Conservation (phyloP, 2,113 vertebrate species). For the Ailurus styani region DNA sequence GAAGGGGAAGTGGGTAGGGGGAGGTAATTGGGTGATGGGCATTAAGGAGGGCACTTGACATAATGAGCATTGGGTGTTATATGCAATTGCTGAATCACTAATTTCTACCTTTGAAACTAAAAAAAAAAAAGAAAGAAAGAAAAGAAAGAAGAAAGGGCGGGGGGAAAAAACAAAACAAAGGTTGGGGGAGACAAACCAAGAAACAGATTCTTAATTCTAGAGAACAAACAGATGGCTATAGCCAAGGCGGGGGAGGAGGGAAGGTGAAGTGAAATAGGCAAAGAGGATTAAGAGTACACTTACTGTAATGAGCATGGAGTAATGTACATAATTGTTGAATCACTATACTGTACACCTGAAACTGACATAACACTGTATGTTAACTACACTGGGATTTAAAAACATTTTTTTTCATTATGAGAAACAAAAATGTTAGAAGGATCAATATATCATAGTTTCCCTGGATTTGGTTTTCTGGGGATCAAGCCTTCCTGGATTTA, state of each 20-base stretch:
- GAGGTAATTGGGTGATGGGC: too few species aligned
- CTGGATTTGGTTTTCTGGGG: neutral
- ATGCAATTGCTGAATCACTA: neutral
- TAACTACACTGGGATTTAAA: neutral
- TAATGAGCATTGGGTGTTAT: neutral
- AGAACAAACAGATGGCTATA: neutral
- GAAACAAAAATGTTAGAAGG: neutral
- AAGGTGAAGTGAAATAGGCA: neutral
- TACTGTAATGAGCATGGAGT: neutral
- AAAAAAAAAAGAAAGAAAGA: neutral
- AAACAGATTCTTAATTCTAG: neutral
- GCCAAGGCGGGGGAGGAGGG: neutral
- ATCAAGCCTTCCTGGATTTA: neutral
- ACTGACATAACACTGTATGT: neutral
- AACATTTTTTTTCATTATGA: neutral
- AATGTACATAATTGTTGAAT: neutral
- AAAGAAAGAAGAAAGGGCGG: too few species aligned
- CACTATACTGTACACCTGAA: neutral
- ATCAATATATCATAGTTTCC: neutral
- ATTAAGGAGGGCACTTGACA: too few species aligned
- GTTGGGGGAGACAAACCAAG: neutral
- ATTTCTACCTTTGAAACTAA: neutral
- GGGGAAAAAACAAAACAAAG: neutral
- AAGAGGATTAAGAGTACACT: neutral
- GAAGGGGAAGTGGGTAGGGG: too few species aligned